These are phyloP conservation scores for Melieria picta DNA, from an alignment of 2,888 invertebrate genomes.

Conservation along the genomic window DNA sequence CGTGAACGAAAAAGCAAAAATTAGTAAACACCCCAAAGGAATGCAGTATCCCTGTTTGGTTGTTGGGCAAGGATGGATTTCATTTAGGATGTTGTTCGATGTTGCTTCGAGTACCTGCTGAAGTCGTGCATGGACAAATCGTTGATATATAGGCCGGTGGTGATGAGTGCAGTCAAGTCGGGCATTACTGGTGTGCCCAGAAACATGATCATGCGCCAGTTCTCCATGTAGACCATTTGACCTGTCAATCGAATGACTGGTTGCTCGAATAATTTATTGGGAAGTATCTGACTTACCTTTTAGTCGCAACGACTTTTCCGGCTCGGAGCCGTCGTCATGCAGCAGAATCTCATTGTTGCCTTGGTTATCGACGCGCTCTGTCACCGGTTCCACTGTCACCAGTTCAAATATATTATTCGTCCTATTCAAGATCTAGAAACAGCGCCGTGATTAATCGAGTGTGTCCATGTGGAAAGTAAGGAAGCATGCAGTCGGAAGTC, in stretches of 20 bases:
- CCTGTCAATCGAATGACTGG: constrained; percentile 69
- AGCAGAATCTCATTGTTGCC: constrained; percentile 68
- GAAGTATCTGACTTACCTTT: constrained; percentile 72
- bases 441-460: not conserved
- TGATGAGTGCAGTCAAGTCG: constrained; percentile 90
- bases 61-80: too few species aligned
- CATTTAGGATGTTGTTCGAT: not conserved
- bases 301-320: constrained; percentile 80
- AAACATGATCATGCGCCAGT: constrained; percentile 98
- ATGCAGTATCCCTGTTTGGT: too few species aligned
- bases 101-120: constrained; percentile 74
- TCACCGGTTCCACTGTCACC: constrained; percentile 87
- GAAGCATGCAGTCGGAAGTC: constrained; percentile 19
- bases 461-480: not conserved
- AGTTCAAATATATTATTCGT: constrained; percentile 98
- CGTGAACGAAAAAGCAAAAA: constrained; percentile 34
- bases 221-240: constrained; percentile 99
- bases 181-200: constrained; percentile 96
- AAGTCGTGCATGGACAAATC: constrained; percentile 99
- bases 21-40: too few species aligned
- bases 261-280: not conserved
- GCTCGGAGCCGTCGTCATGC: constrained; percentile 72
- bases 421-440: constrained; percentile 84
- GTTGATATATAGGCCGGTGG: constrained; percentile 95
- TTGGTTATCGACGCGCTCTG: constrained; percentile 72